Percentiles rank a stretch among this genome's conserved stretches.
Conservation (phyloP, 2,888 invertebrate species). For the Stenodema calcarata region DNA sequence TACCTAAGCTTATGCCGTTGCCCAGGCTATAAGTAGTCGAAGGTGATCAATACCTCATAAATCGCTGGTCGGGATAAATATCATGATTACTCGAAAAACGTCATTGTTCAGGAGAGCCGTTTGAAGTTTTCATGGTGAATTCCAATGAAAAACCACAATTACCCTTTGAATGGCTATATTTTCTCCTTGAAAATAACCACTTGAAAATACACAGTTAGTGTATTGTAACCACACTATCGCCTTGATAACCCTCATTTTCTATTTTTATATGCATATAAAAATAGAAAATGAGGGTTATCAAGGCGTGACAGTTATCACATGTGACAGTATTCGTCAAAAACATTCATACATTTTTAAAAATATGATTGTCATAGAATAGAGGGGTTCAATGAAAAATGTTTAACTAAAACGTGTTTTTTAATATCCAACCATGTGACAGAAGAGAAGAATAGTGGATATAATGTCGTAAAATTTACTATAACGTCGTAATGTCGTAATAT, state of each 20-base stretch:
- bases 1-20: background rate
- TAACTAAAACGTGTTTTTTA: background rate
- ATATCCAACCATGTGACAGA: background rate
- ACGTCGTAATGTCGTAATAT: no score
- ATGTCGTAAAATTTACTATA: background rate
- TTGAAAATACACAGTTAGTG: background rate
- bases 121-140: no score
- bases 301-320: no score
- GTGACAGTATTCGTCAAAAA: background rate
- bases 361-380: background rate
- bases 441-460: background rate
- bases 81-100: no score
- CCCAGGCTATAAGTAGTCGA: background rate
- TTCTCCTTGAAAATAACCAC: background rate
- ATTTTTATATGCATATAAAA: no score
- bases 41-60: slow-evolving; percentile 2
- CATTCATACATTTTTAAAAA: background rate
- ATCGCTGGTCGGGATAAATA: background rate
- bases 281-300: no score
- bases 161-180: background rate
- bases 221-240: no score
- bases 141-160: no score
- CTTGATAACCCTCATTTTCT: no score
- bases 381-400: background rate
- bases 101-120: no score